Percentiles rank a stretch among this genome's conserved stretches.
phyloP scores from a whole-genome alignment of 1,140 invertebrate genomes.

The Anastatus disparis region DNA sequence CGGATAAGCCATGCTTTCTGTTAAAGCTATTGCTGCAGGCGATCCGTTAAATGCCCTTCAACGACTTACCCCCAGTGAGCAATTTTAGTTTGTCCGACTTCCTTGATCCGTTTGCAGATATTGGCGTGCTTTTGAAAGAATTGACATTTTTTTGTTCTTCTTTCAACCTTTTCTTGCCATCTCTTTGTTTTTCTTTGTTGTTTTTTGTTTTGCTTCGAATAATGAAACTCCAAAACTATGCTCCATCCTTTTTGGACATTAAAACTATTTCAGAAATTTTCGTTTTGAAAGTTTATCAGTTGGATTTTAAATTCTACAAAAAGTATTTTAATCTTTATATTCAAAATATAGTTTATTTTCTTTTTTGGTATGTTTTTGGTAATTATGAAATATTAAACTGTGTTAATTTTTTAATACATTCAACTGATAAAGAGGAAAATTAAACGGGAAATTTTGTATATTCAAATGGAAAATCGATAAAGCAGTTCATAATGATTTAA shows the following conservation, averaged over 20 bases:
- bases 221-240: constrained; percentile 30
- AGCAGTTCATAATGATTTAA: background rate
- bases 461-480: constrained; percentile 13
- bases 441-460: background rate
- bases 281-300: too few relatives aligned
- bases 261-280: too few relatives aligned
- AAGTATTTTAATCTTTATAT: too few relatives aligned
- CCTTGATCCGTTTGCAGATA: constrained; percentile 37
- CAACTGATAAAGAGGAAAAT: background rate
- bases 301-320: too few relatives aligned
- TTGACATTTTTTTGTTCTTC: background rate
- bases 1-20: constrained; percentile 45
- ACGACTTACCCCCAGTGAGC: constrained; percentile 48
- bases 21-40: constrained; percentile 44
- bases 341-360: too few relatives aligned
- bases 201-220: constrained; percentile 21
- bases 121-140: constrained; percentile 22
- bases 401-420: background rate
- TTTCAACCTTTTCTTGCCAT: background rate
- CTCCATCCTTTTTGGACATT: too few relatives aligned
- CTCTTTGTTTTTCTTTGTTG: background rate
- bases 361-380: too few relatives aligned
- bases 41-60: constrained; percentile 53
- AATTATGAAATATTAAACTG: too few relatives aligned
- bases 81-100: constrained; percentile 53